phyloP scores from a whole-genome alignment of 2,888 invertebrate species.

The Philonicus albiceps region DNA sequence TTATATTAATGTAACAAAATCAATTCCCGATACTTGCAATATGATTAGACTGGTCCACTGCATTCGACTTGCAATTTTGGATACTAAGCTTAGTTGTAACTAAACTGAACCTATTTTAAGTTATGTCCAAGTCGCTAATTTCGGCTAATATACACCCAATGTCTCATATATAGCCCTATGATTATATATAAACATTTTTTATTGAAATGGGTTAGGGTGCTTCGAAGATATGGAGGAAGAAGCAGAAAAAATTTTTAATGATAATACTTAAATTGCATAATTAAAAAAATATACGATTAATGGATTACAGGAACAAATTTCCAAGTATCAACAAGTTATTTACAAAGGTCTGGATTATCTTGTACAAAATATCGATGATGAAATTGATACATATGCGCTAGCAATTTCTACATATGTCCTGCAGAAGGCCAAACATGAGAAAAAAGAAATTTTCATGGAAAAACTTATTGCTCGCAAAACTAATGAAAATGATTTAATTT shows the following conservation, averaged over 20 bases:
- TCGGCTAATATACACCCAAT: no score
- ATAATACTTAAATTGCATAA: not conserved
- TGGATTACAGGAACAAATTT: constrained; percentile 40
- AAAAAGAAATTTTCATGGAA: constrained; percentile 71
- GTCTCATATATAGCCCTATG: no score
- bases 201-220: no score
- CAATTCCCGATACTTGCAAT: no score
- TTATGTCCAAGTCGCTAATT: no score
- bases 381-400: constrained; percentile 76
- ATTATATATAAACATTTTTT: no score
- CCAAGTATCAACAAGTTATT: constrained; percentile 71
- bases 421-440: constrained; percentile 76
- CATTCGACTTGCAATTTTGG: no score
- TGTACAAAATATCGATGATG: constrained; percentile 71
- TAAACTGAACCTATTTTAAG: no score
- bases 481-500: constrained; percentile 65
- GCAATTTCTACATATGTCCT: constrained; percentile 81
- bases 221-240: no score
- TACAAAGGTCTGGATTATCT: constrained; percentile 82
- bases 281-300: not conserved
- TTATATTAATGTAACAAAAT: no score
- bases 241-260: not conserved
- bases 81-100: no score
- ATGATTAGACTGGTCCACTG: no score
- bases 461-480: constrained; percentile 66